phyloP scores from a whole-genome alignment of 2,797 vertebrate species.

The Poeciliopsis gracilis region DNA sequence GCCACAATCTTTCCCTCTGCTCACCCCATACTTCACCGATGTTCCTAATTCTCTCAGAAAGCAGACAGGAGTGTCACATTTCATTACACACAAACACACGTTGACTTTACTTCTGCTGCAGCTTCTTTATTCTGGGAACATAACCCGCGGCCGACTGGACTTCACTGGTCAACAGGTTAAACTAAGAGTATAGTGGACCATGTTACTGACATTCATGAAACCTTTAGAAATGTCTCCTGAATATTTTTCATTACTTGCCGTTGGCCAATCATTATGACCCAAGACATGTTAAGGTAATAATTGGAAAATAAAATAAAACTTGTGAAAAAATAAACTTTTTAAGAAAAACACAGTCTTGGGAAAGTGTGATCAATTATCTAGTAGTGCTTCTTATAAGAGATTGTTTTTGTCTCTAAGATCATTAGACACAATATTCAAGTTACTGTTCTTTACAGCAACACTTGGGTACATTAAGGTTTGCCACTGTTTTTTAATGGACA shows the following conservation, averaged over 20 bases:
- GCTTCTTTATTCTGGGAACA: constrained; percentile 40
- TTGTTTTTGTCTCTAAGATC: neutral
- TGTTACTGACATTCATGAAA: constrained; percentile 16
- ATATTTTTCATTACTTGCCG: neutral
- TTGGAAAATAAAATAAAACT: neutral
- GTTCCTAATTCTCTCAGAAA: constrained; percentile 43
- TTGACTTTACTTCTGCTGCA: constrained; percentile 34
- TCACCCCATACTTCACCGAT: neutral
- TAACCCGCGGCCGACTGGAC: constrained; percentile 25
- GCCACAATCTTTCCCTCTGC: constrained; percentile 43
- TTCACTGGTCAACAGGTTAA: constrained; percentile 39
- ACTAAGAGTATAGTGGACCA: constrained; percentile 29
- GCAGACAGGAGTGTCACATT: constrained; percentile 39
- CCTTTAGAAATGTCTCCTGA: constrained; percentile 19
- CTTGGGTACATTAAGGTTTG: neutral
- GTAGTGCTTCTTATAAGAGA: neutral
- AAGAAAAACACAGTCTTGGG: neutral
- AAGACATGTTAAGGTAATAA: neutral
- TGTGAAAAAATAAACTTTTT: neutral
- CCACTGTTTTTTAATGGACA: neutral
- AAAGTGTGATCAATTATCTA: neutral
- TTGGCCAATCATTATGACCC: neutral
- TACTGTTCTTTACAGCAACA: neutral
- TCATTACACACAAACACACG: constrained; percentile 31
- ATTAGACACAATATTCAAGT: neutral